A percentile compares a stretch with the other conserved stretches of the same genome.
These are phyloP conservation scores for Strigops habroptila DNA, from an alignment of 2,113 vertebrate genomes.

Conservation along the genomic window DNA sequence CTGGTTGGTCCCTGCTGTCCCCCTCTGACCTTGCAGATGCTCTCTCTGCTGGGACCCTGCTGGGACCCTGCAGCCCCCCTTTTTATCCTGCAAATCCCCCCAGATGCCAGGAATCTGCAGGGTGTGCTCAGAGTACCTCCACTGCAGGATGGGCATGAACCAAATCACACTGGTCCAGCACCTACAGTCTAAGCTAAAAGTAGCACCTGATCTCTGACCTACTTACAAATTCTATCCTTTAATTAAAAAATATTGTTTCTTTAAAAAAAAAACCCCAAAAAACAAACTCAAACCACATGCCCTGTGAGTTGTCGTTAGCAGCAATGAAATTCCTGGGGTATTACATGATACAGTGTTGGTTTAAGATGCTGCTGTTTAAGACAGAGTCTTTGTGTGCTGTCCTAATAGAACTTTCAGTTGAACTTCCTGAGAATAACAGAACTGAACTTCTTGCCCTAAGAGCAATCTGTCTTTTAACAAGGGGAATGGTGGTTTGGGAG, in stretches of 20 bases:
- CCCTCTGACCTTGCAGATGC: neutral
- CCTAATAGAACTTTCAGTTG: neutral
- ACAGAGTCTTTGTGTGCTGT: neutral
- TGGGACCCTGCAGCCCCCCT: neutral
- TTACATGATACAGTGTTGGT: neutral
- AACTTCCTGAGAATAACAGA: neutral
- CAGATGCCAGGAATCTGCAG: accelerated
- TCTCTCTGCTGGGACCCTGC: neutral
- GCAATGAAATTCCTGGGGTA: neutral
- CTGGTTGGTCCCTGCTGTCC: neutral
- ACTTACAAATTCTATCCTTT: neutral
- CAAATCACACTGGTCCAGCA: accelerated
- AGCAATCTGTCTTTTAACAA: neutral
- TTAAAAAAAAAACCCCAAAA: neutral
- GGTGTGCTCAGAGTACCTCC: neutral
- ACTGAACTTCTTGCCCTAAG: neutral
- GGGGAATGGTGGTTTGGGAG: neutral
- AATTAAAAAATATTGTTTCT: neutral
- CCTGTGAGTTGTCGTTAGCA: neutral
- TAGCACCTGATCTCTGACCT: neutral
- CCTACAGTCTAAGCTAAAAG: neutral
- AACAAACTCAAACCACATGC: neutral
- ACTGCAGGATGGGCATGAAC: neutral
- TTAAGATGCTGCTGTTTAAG: neutral
- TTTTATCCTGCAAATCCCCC: neutral